Evolutionary conservation across 2,888 invertebrate species (phyloP), one percentile per base, ranked within the genome.

Genomic region (Pasiphila rectangulata): DNA sequence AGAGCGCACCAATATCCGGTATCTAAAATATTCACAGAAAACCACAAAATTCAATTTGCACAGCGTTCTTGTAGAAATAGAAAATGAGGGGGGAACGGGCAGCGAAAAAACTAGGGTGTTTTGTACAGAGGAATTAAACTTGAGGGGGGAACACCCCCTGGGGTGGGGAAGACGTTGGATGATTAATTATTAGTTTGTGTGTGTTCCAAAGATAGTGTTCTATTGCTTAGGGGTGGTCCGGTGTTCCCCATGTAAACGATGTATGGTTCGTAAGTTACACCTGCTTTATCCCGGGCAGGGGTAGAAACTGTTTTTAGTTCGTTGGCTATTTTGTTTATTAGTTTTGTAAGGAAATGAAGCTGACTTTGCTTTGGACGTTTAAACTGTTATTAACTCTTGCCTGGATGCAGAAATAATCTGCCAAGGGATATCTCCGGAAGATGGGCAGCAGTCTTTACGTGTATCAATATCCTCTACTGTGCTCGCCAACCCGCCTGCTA

Each of bases 181-280:
- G 87, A 88, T 86, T 88, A 88, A 87, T 88, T 88, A 86, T 87
- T 83, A 84, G 85, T 86, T 84, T 84, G 84, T 87, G 79, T 85
- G 85, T 85, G 84, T 84, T 78, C 72, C 70, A 67, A 78, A 82
- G 83, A 83, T 83, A 81, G 72, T 63, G 64, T 58, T 57, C 59
- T 58, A 56, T 64, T 54, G 58, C 46, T 54, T 47, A 46, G 47
- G 64, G 59, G 57, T n/a, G 61, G 58, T 52, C 16, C 10, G 9
- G 20, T 27, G 21, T 10, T 17, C 17, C 54, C 58, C 56, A 51
- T 51, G 46, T 41, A 56, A 51, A 39, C 50, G 40, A 30, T 23
- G 25, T 60, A 54, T 59, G 61, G 59, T 63, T 61, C 66, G 66
- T 69, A 67, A 67, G 67, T 69, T 64, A 69, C 37, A 48, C 40